Evolutionary conservation across 2,888 invertebrate genomes (phyloP).

Genomic region (Nipponacmea schrenckii): DNA sequence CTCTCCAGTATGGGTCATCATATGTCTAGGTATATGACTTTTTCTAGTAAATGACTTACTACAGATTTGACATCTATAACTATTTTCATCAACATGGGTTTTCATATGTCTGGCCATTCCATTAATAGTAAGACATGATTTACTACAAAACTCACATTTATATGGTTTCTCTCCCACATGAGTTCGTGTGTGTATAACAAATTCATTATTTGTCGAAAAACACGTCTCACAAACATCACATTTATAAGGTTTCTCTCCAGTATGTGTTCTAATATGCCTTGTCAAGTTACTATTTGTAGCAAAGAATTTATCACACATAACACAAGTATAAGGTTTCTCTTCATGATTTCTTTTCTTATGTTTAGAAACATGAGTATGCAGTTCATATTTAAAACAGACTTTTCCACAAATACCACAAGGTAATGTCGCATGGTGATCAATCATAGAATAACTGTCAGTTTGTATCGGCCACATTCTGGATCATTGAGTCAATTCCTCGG

Average conservation of each 20-base stretch:
- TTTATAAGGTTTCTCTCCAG: constrained; percentile 5
- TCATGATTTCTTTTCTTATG: not conserved
- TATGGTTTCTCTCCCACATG: constrained; percentile 2
- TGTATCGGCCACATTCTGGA: too few relatives aligned
- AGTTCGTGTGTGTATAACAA: not conserved
- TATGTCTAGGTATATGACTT: not conserved
- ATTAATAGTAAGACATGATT: constrained; percentile 7
- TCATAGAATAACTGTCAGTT: too few relatives aligned
- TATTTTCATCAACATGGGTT: not conserved
- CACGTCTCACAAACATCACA: not conserved
- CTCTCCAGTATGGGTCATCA: not conserved
- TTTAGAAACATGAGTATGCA: too few relatives aligned
- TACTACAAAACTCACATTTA: constrained; percentile 20
- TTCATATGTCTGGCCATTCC: constrained; percentile 7
- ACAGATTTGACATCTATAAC: not conserved
- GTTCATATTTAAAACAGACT: too few relatives aligned
- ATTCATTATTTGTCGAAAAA: not conserved
- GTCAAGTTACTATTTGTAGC: not conserved
- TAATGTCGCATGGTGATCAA: too few relatives aligned
- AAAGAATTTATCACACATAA: not conserved
- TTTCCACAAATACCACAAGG: too few relatives aligned
- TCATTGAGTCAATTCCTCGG: too few relatives aligned
- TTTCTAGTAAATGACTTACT: not conserved
- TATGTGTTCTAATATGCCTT: not conserved
- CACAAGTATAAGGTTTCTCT: not conserved